Percentiles rank a stretch among this genome's conserved stretches.
Evolutionary conservation across 2,797 vertebrate genomes (phyloP).

Genomic region (Microcaecilia unicolor): DNA sequence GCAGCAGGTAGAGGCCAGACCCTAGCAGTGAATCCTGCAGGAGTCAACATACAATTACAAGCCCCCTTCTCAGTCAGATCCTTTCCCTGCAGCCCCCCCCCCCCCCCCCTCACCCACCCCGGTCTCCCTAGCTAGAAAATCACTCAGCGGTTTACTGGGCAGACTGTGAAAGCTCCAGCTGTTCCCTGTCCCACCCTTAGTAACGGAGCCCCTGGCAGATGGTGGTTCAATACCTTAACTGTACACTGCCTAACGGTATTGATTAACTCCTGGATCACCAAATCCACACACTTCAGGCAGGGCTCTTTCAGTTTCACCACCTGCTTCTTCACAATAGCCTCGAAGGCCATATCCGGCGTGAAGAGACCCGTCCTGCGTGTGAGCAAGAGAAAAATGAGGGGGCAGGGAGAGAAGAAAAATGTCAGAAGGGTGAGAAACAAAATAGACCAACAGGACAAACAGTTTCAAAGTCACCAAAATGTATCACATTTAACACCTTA

Average conservation of each 20-base stretch:
- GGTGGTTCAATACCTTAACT: constrained; percentile 80
- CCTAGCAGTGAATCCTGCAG: too few species aligned
- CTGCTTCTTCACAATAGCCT: constrained; percentile 97
- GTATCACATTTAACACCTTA: background rate
- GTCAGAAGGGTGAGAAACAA: too few species aligned
- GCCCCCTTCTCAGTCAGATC: too few species aligned
- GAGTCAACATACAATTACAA: too few species aligned
- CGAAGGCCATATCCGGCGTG: constrained; percentile 95
- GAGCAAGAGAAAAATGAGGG: constrained; percentile 36
- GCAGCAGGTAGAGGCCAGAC: too few species aligned
- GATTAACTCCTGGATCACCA: constrained; percentile 97
- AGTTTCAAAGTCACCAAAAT: too few species aligned
- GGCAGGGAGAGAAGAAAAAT: constrained; percentile 22
- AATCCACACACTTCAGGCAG: constrained; percentile 94
- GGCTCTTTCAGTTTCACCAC: constrained; percentile 97
- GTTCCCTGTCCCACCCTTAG: background rate
- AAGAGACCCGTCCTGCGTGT: constrained; percentile 88
- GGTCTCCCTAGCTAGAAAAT: too few species aligned
- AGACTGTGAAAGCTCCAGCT: too few species aligned
- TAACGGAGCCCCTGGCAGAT: constrained; percentile 8
- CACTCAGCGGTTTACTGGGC: too few species aligned
- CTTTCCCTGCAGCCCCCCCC: too few species aligned
- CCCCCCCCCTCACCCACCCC: too few species aligned
- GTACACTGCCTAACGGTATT: constrained; percentile 94
- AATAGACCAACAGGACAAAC: too few species aligned